Base-by-base conservation (phyloP, 2,797 vertebrate genomes). In the Okamejei kenojei region DNA sequence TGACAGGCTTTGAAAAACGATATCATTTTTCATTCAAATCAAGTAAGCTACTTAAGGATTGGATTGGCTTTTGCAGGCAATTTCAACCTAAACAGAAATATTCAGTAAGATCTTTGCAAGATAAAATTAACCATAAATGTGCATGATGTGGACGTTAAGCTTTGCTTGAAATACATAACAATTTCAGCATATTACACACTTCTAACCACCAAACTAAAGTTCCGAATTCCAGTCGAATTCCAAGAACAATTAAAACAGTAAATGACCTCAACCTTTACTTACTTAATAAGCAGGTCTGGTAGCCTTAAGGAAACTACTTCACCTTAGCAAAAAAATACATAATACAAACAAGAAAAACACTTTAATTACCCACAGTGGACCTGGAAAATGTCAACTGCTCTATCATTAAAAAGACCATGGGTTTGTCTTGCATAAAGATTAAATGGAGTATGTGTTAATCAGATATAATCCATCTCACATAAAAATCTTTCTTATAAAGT, bases 1-100 rank as follows among this genome's bases (percentile, higher is more conserved):
- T 74, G 90, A 10, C 32, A 91, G 90, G 21, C 35, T 91, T 91
- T 74, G 65, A 91, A 91, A 29, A 91, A 54, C 19, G 29, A 38
- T 91, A 65, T 7, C 17, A 35, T 71, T 90, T 71, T 73, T 74
- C 90, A 91, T 73, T 54, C 23, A 74, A 91, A 35, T 45, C 21
- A 91, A 91, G 38, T 29, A 74, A 11, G 7, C 35, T 74, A 38
- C 32, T 63, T 74, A 73, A 73, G 74, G 54, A 74, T 2, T 29
- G 29, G 26, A 74, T 76, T 73, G 13, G 21, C 35, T 45, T 63
- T 68, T 90, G 11, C 8, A 74, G 90, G 35, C 38, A 92, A 21
- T n/a, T 92, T 5, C n/a, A 92, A 45, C 26, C 9, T 23, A 73
- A 73, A 73, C 21, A 10, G 26, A 21, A 82, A 21, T 58, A 84